phyloP scores from a whole-genome alignment of 2,888 invertebrate species.

The Liposcelis brunnea region DNA sequence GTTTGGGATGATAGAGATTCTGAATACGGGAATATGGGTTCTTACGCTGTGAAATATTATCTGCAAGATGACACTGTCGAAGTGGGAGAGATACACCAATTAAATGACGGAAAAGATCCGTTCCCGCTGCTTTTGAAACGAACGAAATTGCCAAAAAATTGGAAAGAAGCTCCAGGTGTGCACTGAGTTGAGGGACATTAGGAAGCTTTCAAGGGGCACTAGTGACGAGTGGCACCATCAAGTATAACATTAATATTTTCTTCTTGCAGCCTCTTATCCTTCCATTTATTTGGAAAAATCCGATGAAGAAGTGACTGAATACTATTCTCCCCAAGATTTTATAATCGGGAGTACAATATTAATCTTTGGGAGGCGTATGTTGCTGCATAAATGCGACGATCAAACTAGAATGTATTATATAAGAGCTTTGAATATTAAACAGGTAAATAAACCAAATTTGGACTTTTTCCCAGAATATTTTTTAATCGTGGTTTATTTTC shows the following conservation, averaged over 20 bases:
- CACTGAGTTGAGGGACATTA: too few species aligned
- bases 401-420: conserved; percentile 62
- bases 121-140: conserved; percentile 54
- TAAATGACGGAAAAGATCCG: conserved; percentile 57
- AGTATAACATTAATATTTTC: conserved; percentile 7
- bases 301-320: conserved; percentile 55
- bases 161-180: conserved; percentile 39
- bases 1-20: conserved; percentile 47
- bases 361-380: conserved; percentile 49
- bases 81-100: conserved; percentile 50
- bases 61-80: conserved; percentile 66
- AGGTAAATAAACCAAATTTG: too few species aligned
- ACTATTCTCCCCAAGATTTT: conserved; percentile 62
- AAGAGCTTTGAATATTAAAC: conserved; percentile 28
- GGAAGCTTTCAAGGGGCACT: conserved; percentile 16
- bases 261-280: conserved; percentile 37
- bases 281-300: conserved; percentile 48
- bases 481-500: too few species aligned
- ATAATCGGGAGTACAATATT: conserved; percentile 52
- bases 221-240: conserved; percentile 24
- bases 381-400: conserved; percentile 60
- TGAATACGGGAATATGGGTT: conserved; percentile 35
- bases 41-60: conserved; percentile 58
- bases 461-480: too few species aligned
- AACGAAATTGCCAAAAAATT: conserved; percentile 58